Percentiles rank a stretch among this genome's conserved stretches.
Evolutionary conservation across 2,113 vertebrate genomes (phyloP).

Genomic region (Ammodytes marinus): DNA sequence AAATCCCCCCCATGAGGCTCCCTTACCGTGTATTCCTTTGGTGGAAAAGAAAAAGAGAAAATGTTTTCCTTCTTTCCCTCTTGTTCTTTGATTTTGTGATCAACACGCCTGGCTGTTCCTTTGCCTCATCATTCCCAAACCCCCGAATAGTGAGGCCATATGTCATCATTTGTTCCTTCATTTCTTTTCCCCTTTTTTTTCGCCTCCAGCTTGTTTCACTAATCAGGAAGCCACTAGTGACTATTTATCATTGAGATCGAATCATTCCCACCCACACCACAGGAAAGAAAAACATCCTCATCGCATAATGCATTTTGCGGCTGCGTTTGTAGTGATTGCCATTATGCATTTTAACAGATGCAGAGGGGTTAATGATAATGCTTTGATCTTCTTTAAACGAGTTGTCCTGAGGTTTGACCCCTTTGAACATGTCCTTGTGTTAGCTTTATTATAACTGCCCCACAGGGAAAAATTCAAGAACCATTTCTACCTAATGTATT

Average conservation of each 20-base stretch:
- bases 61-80: constrained; percentile 29
- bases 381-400: constrained; percentile 73
- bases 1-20: constrained; percentile 72
- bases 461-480: constrained; percentile 26
- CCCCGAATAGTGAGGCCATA: constrained; percentile 51
- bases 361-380: constrained; percentile 72
- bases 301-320: constrained; percentile 73
- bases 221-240: constrained; percentile 84
- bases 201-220: constrained; percentile 60
- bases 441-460: neutral
- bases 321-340: constrained; percentile 63
- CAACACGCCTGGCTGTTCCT: constrained; percentile 29
- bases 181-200: constrained; percentile 31
- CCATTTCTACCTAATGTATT: neutral
- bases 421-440: constrained; percentile 30
- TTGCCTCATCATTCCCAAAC: constrained; percentile 50
- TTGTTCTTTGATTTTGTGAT: constrained; percentile 43
- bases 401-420: constrained; percentile 48
- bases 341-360: constrained; percentile 68
- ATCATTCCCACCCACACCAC: constrained; percentile 86
- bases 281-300: constrained; percentile 86
- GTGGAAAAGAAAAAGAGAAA: constrained; percentile 50
- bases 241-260: constrained; percentile 81
- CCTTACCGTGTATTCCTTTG: constrained; percentile 55
- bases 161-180: constrained; percentile 56